phyloP scores from a whole-genome alignment of 2,113 vertebrate species.

The Plecturocebus donacophilus region DNA sequence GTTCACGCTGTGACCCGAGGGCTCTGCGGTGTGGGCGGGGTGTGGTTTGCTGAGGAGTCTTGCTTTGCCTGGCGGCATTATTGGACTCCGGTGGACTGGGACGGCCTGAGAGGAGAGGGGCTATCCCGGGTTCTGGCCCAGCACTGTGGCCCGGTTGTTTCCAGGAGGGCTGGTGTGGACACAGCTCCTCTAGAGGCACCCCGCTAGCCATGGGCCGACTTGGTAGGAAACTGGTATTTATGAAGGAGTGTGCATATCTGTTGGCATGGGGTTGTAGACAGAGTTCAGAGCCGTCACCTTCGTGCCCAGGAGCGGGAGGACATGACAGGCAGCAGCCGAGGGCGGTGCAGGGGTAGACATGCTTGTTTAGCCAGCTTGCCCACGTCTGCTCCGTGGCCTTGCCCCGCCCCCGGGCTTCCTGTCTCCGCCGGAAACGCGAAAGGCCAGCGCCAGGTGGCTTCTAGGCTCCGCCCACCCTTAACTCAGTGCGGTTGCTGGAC shows the following conservation, averaged over 20 bases:
- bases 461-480: neutral
- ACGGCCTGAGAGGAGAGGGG: neutral
- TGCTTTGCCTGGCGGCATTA: neutral
- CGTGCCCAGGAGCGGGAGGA: neutral
- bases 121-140: neutral
- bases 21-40: neutral
- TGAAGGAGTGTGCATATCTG: neutral
- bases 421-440: neutral
- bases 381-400: neutral
- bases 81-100: neutral
- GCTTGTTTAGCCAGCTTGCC: neutral
- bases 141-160: neutral
- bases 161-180: neutral
- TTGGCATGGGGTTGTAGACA: neutral
- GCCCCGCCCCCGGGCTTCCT: neutral
- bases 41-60: neutral
- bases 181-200: neutral
- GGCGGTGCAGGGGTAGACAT: neutral
- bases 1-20: neutral
- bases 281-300: neutral
- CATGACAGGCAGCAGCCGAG: neutral
- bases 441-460: rapidly evolving
- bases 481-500: neutral
- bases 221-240: neutral
- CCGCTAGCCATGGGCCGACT: rapidly evolving